Evolutionary conservation across 1,140 invertebrate genomes (phyloP).

Genomic region (Camponotus pennsylvanicus): DNA sequence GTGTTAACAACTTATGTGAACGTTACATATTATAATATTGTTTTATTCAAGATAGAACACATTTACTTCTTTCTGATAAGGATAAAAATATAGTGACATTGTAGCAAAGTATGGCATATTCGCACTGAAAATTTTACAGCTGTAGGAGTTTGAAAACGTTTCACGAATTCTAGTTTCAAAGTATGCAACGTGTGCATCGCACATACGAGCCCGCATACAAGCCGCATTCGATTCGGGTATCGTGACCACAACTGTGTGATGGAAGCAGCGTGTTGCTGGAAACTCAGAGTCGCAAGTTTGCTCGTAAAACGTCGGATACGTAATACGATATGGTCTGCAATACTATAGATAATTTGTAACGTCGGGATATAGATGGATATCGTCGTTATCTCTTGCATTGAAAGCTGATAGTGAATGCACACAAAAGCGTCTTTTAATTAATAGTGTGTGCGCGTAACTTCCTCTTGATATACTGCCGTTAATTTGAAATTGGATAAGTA

Average conservation of each 20-base stretch:
- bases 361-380: conserved; percentile 2
- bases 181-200: conserved; percentile 49
- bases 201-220: conserved; percentile 47
- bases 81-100: not conserved
- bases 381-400: conserved; percentile 22
- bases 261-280: conserved; percentile 58
- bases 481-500: not conserved
- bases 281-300: conserved; percentile 56
- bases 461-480: not conserved
- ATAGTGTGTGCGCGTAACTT: not conserved
- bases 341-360: conserved; percentile 51
- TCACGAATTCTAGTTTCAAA: conserved; percentile 54
- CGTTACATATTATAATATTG: too few relatives aligned
- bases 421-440: conserved; percentile 9
- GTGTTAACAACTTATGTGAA: not conserved
- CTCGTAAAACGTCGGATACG: conserved; percentile 49
- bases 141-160: conserved; percentile 49
- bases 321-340: conserved; percentile 40
- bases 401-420: conserved; percentile 20
- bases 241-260: conserved; percentile 61
- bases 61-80: not conserved
- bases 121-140: conserved; percentile 36
- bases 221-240: conserved; percentile 58
- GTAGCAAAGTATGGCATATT: conserved; percentile 17
- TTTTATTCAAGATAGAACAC: not conserved